Evolutionary conservation across 1,140 invertebrate genomes (phyloP), one percentile per base, ranked within the genome.

Genomic region (Saccostrea echinata): DNA sequence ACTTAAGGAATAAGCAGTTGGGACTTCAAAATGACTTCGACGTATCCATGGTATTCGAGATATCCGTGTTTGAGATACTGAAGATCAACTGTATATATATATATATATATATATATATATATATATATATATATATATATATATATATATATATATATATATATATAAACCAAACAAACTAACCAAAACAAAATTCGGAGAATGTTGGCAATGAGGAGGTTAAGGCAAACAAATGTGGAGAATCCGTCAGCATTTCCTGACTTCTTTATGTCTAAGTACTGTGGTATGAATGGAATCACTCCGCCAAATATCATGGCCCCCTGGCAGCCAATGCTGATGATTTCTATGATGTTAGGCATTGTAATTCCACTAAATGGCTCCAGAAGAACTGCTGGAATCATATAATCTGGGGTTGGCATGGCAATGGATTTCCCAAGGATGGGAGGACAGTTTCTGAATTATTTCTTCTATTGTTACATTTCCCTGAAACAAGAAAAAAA

Each of bases 121-220:
- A n/a, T n/a, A n/a, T n/a, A n/a, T n/a, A n/a, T n/a, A n/a, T n/a
- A n/a, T n/a, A n/a, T n/a, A n/a, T n/a, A n/a, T n/a, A n/a, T n/a
- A n/a, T n/a, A n/a, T n/a, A n/a, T n/a, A n/a, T n/a, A n/a, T n/a
- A n/a, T n/a, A n/a, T n/a, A n/a, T n/a, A n/a, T n/a, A n/a, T n/a
- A n/a, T n/a, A n/a, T n/a, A n/a, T n/a, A n/a, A n/a, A n/a, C n/a
- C n/a, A n/a, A n/a, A n/a, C n/a, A 43, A 43, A 43, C 35, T 43
- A 96, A 99, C 99, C 99, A 99, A 96, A 99, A 99, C 87, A 99
- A 96, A 94, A 99, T 99, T 91, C 99, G 96, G 76, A 99, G 96
- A 85, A 98, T 99, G 94, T 99, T 99, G 61, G 99, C 99, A 93
- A 99, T 96, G 53, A 99, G 96, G 30, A 99, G 96, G 4, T 98